These are phyloP conservation scores for Peromyscus polionotus DNA, from an alignment of 2,113 vertebrate species.

Conservation along the genomic window DNA sequence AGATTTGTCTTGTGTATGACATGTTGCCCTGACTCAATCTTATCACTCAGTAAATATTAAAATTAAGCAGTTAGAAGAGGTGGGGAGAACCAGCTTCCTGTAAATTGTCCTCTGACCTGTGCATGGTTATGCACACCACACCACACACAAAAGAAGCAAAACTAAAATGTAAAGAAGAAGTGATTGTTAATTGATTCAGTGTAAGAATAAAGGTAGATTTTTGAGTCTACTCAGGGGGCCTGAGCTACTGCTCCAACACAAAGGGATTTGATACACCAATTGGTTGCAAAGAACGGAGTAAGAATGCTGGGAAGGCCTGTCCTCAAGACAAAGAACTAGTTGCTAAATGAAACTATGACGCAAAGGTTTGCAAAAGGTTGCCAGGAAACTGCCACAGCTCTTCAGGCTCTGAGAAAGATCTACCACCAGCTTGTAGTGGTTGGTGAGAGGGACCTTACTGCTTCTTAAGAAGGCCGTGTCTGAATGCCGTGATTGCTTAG, in stretches of 20 bases:
- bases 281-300: not conserved
- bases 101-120: not conserved
- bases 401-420: not conserved
- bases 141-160: not conserved
- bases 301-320: not conserved
- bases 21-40: not conserved
- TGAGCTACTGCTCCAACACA: not conserved
- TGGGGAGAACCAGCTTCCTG: not conserved
- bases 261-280: not conserved
- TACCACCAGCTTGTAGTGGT: not conserved
- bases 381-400: not conserved
- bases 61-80: not conserved
- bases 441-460: not conserved
- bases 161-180: not conserved
- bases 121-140: not conserved
- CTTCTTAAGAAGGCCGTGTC: not conserved
- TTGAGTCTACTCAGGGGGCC: not conserved
- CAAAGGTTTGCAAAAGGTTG: slow-evolving; percentile 16
- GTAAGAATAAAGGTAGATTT: slow-evolving; percentile 33
- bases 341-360: not conserved
- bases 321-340: not conserved
- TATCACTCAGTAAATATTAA: not conserved
- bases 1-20: not conserved
- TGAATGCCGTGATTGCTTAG: not conserved
- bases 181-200: slow-evolving; percentile 38